Base-by-base conservation (phyloP, 2,888 invertebrate genomes). In the Colostygia pectinataria region DNA sequence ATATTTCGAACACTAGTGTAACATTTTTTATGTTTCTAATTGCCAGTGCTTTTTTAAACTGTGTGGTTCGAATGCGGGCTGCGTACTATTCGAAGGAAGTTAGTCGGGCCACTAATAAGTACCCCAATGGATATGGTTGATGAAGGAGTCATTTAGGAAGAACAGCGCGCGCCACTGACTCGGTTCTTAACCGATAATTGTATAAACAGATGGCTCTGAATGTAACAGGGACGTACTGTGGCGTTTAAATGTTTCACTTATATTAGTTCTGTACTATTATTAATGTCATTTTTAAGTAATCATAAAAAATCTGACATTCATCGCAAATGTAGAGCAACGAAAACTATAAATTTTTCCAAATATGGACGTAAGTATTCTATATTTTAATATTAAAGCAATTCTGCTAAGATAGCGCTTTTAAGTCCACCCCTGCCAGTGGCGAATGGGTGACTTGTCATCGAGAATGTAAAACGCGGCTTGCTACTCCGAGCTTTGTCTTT, bases 131-230 rank as follows among this genome's bases (percentile, higher is more conserved):
- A 76, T 79, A 75, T 77, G 75, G 74, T 72, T 82, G 74, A 84
- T 85, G 83, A 86, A 88, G 84, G 88, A 87, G 61, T 86, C 88
- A 89, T 90, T 89, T 89, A 88, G 84, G 82, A 85, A 79, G 85
- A 85, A 89, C 89, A 88, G 87, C 85, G 86, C 80, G 82, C 82
- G 86, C 84, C 84, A 83, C 86, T 74, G 79, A 75, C 79, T 74
- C 80, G 45, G 71, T 71, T 83, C 83, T 83, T 82, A 84, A 73
- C 83, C 79, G 86, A 88, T 89, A 88, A 90, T 88, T 90, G 85
- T 86, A 88, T 88, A 86, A 90, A 88, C 89, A 90, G 89, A 90
- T 90, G 89, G 80, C 80, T 81, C 69, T 71, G 66, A 66, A 74
- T 67, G 55, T 49, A 20, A 50, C 83, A 79, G 88, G 71, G 65